Base-by-base conservation (phyloP, 2,888 invertebrate genomes). In the Drosophila imparisetae region DNA sequence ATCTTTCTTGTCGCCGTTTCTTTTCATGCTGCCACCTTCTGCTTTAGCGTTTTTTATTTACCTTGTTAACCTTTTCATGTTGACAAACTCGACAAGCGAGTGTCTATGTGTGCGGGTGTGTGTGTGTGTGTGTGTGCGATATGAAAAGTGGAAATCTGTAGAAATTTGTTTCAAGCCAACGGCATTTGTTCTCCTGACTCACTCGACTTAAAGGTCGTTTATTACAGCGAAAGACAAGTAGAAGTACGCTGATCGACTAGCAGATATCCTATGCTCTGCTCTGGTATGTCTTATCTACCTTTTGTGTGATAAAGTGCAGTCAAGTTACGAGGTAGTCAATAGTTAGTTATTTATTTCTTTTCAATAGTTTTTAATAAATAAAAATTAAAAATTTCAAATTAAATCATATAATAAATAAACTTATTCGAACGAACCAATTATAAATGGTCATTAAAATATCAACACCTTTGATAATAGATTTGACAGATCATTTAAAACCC, bases 1-100 rank as follows among this genome's bases (percentile, higher is more conserved):
- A 72, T 64, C 72, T 82, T 74, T 70, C 67, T 73, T 57, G 66
- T 32, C 78, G 64, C 61, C 63, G 80, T 70, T 69, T 63, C 52
- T 57, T 68, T 68, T 73, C 50, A 66, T 65, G 55, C 69, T 75
- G 67, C 80, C 78, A 72, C 72, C 78, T 82, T 78, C 73, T 72
- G 49, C 71, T 66, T 74, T 63, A 38, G 52, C 76, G 66, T 78
- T 80, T 75, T 83, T 84, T 78, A 86, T 89, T 84, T 82, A 86
- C 82, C 87, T 86, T 89, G 84, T 89, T 85, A 86, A 84, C 85
- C 82, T 86, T 86, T 86, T 86, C 80, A 71, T 81, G 86, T 80
- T 78, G 80, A 86, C 89, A 81, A 83, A 88, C 86, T 86, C 79
- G 59, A 66, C 65, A 57, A 69, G 52, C 60, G 53, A 45, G 45